Conservation (phyloP, 2,797 vertebrate genomes). For the Trachurus trachurus region DNA sequence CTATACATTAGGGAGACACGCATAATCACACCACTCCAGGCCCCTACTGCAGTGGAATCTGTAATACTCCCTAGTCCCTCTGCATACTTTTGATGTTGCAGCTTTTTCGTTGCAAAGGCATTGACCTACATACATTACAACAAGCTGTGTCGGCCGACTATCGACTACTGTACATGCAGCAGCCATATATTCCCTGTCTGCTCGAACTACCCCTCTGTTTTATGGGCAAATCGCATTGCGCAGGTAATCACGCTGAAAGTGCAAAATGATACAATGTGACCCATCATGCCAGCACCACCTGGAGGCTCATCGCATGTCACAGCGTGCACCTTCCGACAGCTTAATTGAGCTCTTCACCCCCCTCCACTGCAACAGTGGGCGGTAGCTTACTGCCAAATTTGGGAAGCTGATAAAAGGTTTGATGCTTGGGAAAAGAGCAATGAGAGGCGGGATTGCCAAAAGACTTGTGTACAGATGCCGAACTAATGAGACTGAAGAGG, state of each 20-base stretch:
- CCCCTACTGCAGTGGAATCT: slow-evolving; percentile 69
- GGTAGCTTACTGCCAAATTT: slow-evolving; percentile 51
- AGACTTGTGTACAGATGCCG: slow-evolving; percentile 25
- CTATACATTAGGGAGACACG: slow-evolving; percentile 42
- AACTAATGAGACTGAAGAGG: slow-evolving; percentile 31
- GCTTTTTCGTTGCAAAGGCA: slow-evolving; percentile 71
- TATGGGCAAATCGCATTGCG: slow-evolving; percentile 32
- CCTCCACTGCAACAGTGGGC: slow-evolving; percentile 58
- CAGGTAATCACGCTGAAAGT: slow-evolving; percentile 59
- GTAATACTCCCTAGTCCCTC: slow-evolving; percentile 61
- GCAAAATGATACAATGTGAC: slow-evolving; percentile 48
- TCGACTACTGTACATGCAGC: slow-evolving; percentile 47
- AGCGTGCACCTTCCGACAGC: slow-evolving; percentile 61
- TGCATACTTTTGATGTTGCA: slow-evolving; percentile 77
- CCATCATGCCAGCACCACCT: slow-evolving; percentile 70
- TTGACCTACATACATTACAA: slow-evolving; percentile 81
- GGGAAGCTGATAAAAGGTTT: slow-evolving; percentile 66
- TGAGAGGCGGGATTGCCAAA: slow-evolving; percentile 30
- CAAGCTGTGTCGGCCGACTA: slow-evolving; percentile 56
- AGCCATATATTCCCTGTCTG: slow-evolving; percentile 16
- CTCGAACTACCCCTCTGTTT: slow-evolving; percentile 14
- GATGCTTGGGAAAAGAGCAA: slow-evolving; percentile 51
- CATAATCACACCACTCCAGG: slow-evolving; percentile 60
- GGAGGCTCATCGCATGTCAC: slow-evolving; percentile 64
- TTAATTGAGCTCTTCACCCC: slow-evolving; percentile 71